Evolutionary conservation across 2,113 vertebrate genomes (phyloP).

Genomic region (Phyllostomus hastatus): DNA sequence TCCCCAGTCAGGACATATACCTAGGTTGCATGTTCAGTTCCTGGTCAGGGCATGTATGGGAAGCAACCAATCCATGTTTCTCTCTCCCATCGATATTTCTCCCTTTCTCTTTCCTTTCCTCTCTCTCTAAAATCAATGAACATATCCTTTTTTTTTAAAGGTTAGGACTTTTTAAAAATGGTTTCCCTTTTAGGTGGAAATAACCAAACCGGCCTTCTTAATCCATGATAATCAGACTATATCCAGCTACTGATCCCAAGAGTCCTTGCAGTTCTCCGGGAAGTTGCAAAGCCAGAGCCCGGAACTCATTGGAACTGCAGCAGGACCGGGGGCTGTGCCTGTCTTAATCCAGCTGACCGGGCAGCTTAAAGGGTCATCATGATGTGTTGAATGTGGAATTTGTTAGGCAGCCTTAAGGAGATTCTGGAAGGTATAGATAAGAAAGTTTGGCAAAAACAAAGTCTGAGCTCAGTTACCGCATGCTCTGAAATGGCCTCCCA

Average conservation of each 20-base stretch:
- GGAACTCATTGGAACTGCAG: background rate
- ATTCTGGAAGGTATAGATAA: constrained; percentile 49
- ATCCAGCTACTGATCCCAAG: background rate
- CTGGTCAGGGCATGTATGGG: no score
- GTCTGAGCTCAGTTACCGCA: background rate
- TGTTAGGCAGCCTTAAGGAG: constrained; percentile 14
- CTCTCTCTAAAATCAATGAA: no score
- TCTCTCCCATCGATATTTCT: no score
- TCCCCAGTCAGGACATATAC: no score
- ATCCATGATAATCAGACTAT: constrained; percentile 12
- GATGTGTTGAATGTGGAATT: background rate
- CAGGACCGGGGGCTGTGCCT: background rate
- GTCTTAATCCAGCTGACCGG: background rate
- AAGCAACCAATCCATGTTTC: no score
- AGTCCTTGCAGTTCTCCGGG: constrained; percentile 4
- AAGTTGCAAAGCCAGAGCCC: constrained; percentile 13
- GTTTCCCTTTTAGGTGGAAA: background rate
- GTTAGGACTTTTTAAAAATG: no score
- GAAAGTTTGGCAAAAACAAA: constrained; percentile 25
- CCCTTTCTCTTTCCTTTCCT: no score
- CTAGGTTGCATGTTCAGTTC: no score
- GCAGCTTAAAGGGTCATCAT: background rate
- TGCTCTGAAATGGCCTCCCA: background rate
- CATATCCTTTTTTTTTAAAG: no score
- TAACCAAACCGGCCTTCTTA: background rate